These are phyloP conservation scores for Clarias magur DNA, from an alignment of 2,113 vertebrate genomes.

Conservation along the genomic window DNA sequence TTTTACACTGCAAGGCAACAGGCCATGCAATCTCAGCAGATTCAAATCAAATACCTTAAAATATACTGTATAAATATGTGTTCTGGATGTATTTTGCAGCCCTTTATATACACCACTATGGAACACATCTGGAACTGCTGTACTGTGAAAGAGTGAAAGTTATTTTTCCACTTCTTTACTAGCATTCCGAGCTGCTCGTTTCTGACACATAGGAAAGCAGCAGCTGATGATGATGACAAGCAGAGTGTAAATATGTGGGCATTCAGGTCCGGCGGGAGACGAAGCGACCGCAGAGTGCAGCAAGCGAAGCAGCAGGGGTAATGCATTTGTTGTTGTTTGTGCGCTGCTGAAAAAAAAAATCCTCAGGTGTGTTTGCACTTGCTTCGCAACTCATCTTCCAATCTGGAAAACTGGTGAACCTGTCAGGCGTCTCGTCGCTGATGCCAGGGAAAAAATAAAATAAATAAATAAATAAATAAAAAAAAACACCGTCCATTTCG, in stretches of 20 bases:
- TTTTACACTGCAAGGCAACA: conserved; percentile 51
- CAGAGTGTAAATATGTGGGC: conserved; percentile 23
- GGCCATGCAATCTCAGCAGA: not conserved
- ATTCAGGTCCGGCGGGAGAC: not conserved
- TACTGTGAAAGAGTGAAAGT: not conserved
- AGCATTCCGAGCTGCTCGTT: conserved; percentile 38
- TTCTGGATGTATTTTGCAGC: not conserved
- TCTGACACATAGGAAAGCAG: conserved; percentile 28
- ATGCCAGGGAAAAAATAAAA: not conserved
- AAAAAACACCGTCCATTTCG: not conserved
- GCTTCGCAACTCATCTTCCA: not conserved
- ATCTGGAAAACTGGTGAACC: not conserved
- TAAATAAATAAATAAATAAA: too few relatives aligned
- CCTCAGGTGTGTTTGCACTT: not conserved
- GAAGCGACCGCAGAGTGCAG: not conserved
- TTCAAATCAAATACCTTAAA: conserved; percentile 10
- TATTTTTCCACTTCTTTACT: conserved; percentile 19
- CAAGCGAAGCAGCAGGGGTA: not conserved
- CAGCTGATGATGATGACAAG: conserved; percentile 32
- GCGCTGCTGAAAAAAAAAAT: not conserved
- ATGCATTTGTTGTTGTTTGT: not conserved
- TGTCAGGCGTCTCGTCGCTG: too few relatives aligned
- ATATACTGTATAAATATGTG: not conserved
- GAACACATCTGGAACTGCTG: conserved; percentile 19
- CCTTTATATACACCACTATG: not conserved